phyloP scores from a whole-genome alignment of 2,797 vertebrate species.

The Sebastes melanostomus region DNA sequence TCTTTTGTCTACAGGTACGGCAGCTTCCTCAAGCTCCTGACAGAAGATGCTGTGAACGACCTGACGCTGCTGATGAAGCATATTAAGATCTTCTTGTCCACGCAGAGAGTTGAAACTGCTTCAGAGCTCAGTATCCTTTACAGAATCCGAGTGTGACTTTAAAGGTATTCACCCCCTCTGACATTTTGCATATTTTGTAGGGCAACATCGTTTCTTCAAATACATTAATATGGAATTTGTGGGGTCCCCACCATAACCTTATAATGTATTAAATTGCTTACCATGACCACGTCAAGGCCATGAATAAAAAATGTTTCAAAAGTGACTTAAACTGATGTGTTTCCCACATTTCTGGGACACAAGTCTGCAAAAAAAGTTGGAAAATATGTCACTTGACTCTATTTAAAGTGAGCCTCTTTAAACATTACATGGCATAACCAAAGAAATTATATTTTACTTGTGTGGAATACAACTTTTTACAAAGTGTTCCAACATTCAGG shows the following conservation, averaged over 20 bases:
- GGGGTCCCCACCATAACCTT: background rate
- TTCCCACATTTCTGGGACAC: background rate
- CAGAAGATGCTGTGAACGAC: conserved; percentile 77
- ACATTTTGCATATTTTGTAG: background rate
- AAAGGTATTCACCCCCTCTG: background rate
- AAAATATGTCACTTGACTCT: background rate
- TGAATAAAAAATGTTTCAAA: background rate
- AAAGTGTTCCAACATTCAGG: background rate
- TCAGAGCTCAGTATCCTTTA: conserved; percentile 91
- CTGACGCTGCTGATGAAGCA: conserved; percentile 85
- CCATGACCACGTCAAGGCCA: background rate
- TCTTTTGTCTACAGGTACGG: conserved; percentile 85
- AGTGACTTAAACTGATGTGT: background rate
- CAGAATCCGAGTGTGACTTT: background rate
- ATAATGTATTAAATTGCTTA: background rate
- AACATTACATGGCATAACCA: background rate
- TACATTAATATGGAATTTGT: background rate
- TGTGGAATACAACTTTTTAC: background rate
- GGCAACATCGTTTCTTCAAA: accelerated
- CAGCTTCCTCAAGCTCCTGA: conserved; percentile 81
- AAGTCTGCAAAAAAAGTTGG: background rate
- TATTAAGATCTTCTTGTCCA: conserved; percentile 85
- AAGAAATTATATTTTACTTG: background rate
- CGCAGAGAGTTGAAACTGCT: conserved; percentile 77
- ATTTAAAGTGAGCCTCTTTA: background rate